phyloP scores from a whole-genome alignment of 2,797 vertebrate genomes.

The Sebastes hubbsi region DNA sequence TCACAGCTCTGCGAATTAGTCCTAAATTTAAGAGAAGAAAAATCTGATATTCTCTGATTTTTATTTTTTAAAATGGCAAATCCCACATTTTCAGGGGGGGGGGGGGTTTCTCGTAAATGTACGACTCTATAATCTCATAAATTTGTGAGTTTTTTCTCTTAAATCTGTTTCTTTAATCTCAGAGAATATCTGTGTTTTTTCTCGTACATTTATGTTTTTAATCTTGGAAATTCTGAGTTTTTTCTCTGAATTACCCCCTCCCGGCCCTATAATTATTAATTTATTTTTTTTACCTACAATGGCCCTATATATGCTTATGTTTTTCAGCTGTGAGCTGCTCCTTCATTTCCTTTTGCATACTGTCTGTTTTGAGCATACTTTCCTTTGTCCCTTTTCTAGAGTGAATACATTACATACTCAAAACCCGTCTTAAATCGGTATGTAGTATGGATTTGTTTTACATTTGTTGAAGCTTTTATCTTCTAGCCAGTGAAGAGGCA shows the following conservation, averaged over 20 bases:
- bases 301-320: not conserved
- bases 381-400: not conserved
- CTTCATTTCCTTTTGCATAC: not conserved
- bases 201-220: no score
- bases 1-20: no score
- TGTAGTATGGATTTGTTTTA: not conserved
- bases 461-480: not conserved
- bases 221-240: not conserved
- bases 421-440: not conserved
- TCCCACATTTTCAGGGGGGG: no score
- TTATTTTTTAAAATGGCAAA: no score
- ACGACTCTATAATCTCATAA: no score
- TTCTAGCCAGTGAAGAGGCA: not conserved
- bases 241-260: not conserved
- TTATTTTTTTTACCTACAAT: not conserved
- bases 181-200: no score
- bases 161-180: no score
- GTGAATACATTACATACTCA: not conserved
- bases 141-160: no score
- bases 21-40: no score
- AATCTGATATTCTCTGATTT: no score
- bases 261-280: no score
- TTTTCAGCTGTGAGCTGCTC: not conserved
- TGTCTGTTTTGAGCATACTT: not conserved
- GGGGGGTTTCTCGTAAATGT: no score